Evolutionary conservation across 2,888 invertebrate species (phyloP).

Genomic region (Miltochrista miniata): DNA sequence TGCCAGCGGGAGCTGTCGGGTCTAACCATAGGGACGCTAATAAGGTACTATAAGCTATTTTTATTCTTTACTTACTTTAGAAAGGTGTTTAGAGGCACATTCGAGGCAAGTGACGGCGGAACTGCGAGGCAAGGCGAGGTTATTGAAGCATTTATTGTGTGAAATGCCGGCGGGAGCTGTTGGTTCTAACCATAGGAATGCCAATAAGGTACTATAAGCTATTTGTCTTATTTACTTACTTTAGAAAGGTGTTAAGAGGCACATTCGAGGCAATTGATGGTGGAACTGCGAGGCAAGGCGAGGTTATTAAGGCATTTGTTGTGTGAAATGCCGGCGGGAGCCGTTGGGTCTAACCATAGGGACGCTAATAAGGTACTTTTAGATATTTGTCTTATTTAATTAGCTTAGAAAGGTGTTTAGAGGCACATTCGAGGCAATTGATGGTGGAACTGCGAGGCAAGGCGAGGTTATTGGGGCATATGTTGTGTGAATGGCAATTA

Average conservation of each 20-base stretch:
- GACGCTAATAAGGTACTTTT: conserved; percentile 90
- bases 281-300: conserved; percentile 93
- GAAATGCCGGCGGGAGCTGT: conserved; percentile 93
- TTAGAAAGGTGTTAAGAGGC: conserved; percentile 98
- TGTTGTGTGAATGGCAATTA: conserved; percentile 90
- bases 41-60: conserved; percentile 86
- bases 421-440: conserved; percentile 94
- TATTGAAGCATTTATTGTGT: conserved; percentile 92
- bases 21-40: conserved; percentile 90
- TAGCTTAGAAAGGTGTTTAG: conserved; percentile 97
- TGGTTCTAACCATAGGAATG: conserved; percentile 89
- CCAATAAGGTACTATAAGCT: conserved; percentile 89
- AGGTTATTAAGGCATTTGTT: conserved; percentile 93
- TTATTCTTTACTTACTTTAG: conserved; percentile 66
- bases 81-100: conserved; percentile 97
- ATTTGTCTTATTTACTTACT: no score
- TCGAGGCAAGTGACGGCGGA: conserved; percentile 92
- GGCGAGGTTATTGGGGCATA: conserved; percentile 91
- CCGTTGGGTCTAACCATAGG: conserved; percentile 89
- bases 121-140: conserved; percentile 92
- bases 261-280: conserved; percentile 91
- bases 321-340: conserved; percentile 91
- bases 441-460: conserved; percentile 94
- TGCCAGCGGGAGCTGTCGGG: conserved; percentile 93
- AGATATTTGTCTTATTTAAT: no score